Evolutionary conservation across 2,888 invertebrate genomes (phyloP).

Genomic region (Drepana falcataria): DNA sequence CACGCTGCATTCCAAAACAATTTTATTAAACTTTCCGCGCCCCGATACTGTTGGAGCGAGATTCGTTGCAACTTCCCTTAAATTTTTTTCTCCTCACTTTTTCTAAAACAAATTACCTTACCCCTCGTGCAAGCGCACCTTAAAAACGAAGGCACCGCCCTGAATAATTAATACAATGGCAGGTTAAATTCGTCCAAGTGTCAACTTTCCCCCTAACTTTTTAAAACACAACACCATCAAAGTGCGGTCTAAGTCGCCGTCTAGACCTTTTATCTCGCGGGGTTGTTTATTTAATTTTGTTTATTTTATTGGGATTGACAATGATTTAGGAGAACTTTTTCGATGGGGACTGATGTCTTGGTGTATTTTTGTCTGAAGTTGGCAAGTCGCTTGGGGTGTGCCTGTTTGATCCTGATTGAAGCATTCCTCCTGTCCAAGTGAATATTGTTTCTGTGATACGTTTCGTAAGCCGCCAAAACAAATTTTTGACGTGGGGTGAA

Average conservation of each 20-base stretch:
- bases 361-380: slow-evolving; percentile 38
- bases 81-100: slow-evolving; percentile 59
- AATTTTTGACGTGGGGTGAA: slow-evolving; percentile 53
- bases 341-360: slow-evolving; percentile 28
- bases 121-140: slow-evolving; percentile 67
- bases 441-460: slow-evolving; percentile 51
- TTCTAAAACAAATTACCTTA: slow-evolving; percentile 71
- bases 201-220: slow-evolving; percentile 74
- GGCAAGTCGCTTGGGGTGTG: slow-evolving; percentile 27
- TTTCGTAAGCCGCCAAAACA: slow-evolving; percentile 47
- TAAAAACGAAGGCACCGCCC: slow-evolving; percentile 66
- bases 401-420: slow-evolving; percentile 70
- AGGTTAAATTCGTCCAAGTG: slow-evolving; percentile 76
- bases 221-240: slow-evolving; percentile 73
- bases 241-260: slow-evolving; percentile 65
- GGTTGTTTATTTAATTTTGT: slow-evolving; percentile 74
- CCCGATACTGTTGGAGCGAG: slow-evolving; percentile 46
- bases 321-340: slow-evolving; percentile 65
- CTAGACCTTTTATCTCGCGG: slow-evolving; percentile 72
- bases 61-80: slow-evolving; percentile 60
- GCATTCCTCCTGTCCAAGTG: slow-evolving; percentile 60
- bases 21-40: slow-evolving; percentile 68
- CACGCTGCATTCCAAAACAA: slow-evolving; percentile 67
- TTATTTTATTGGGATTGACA: slow-evolving; percentile 74
- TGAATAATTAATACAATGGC: slow-evolving; percentile 79